Percentiles rank a stretch among this genome's conserved stretches.
phyloP scores from a whole-genome alignment of 2,797 vertebrate genomes.

The Calcarius lapponicus region DNA sequence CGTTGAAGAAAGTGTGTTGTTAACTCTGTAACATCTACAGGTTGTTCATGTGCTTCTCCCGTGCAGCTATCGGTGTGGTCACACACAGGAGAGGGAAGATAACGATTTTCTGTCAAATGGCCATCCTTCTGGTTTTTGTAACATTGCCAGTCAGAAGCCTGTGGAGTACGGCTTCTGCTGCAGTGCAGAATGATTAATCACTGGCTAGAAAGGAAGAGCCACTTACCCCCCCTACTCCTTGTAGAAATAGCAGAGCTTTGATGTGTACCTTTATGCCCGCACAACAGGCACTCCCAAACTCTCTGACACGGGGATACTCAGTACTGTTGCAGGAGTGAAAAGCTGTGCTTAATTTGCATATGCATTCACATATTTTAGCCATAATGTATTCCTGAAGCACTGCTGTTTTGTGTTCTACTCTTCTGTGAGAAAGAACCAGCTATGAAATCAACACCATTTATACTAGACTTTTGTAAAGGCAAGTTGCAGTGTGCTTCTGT shows the following conservation, averaged over 20 bases:
- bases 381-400: neutral
- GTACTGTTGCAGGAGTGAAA: neutral
- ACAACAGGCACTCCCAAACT: neutral
- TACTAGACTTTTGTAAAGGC: neutral
- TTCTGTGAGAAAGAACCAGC: neutral
- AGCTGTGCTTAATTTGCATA: neutral
- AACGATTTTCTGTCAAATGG: slow-evolving; percentile 64
- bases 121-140: slow-evolving; percentile 35
- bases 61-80: slow-evolving; percentile 26
- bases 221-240: neutral
- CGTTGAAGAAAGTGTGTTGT: neutral
- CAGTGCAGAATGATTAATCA: slow-evolving; percentile 66
- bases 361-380: neutral
- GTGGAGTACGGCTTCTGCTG: slow-evolving; percentile 21
- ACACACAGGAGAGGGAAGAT: slow-evolving; percentile 14
- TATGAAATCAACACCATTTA: neutral
- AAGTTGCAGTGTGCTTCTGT: neutral
- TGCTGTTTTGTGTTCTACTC: neutral
- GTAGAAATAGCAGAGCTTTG: slow-evolving; percentile 39
- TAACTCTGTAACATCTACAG: slow-evolving; percentile 22
- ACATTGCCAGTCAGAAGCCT: slow-evolving; percentile 19
- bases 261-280: neutral
- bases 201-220: neutral
- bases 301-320: neutral
- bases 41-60: slow-evolving; percentile 47